These are phyloP conservation scores for Lithobates sylvaticus DNA, from an alignment of 2,797 vertebrate species.

Conservation along the genomic window DNA sequence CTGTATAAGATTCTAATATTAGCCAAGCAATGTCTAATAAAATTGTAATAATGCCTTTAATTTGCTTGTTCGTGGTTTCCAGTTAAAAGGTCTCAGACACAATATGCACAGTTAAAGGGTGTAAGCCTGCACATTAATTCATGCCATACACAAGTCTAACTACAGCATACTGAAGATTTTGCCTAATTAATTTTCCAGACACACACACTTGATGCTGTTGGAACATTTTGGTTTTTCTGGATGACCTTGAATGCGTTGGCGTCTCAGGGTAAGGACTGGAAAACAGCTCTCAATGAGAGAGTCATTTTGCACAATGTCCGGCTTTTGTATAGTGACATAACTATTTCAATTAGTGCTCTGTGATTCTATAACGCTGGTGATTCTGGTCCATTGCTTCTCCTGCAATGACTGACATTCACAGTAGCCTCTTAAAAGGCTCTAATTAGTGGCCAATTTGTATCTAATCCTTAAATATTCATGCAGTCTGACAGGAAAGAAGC, in stretches of 20 bases:
- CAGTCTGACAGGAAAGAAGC: conserved; percentile 21
- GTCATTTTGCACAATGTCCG: conserved; percentile 45
- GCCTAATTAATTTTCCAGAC: conserved; percentile 61
- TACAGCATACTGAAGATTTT: conserved; percentile 53
- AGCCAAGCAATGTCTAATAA: not conserved
- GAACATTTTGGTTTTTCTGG: conserved; percentile 58
- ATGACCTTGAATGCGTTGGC: conserved; percentile 56
- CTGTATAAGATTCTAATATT: conserved; percentile 4
- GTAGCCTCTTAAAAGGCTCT: conserved; percentile 31
- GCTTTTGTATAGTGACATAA: conserved; percentile 54
- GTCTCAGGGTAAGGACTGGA: conserved; percentile 10
- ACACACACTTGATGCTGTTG: conserved; percentile 53
- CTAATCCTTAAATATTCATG: conserved; percentile 32
- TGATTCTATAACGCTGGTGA: conserved; percentile 30
- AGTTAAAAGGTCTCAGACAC: conserved; percentile 22
- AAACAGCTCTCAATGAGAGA: conserved; percentile 49
- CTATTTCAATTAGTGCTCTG: conserved; percentile 50
- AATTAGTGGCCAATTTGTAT: conserved; percentile 57
- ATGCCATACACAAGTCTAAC: conserved; percentile 50
- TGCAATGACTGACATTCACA: conserved; percentile 25
- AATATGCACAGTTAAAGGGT: conserved; percentile 30
- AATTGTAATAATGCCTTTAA: conserved; percentile 30
- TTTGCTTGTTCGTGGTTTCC: conserved; percentile 3
- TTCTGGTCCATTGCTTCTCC: conserved; percentile 18
- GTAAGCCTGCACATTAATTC: conserved; percentile 49